Evolutionary conservation across 2,113 vertebrate genomes (phyloP).

Genomic region (Dasyornis broadbenti): DNA sequence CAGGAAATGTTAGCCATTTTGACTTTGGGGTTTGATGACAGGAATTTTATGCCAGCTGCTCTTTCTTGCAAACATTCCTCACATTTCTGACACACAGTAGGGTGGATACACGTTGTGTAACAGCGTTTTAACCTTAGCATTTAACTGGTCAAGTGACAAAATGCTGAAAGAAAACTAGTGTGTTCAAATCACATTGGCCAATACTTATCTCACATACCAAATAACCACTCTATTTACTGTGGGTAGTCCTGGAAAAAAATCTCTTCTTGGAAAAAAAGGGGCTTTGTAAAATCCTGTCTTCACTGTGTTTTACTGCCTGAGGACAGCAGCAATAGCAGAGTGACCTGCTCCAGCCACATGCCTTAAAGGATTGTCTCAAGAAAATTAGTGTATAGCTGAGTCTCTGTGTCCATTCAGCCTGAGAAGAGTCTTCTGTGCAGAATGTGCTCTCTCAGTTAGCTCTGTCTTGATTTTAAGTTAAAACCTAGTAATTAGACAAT

Average conservation of each 20-base stretch:
- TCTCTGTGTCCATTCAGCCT: not conserved
- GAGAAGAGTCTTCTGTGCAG: not conserved
- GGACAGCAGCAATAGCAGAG: constrained; percentile 25
- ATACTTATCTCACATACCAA: constrained; percentile 57
- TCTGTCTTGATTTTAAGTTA: not conserved
- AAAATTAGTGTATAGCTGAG: constrained; percentile 28
- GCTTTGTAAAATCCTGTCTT: constrained; percentile 49
- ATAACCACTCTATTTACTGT: constrained; percentile 53
- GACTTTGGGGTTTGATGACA: constrained; percentile 2
- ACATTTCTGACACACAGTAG: constrained; percentile 54
- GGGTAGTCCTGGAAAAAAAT: not conserved
- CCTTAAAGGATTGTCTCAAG: constrained; percentile 42
- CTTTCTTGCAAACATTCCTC: constrained; percentile 45
- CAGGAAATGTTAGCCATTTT: constrained; percentile 43
- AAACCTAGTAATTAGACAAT: not conserved
- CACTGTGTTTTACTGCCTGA: constrained; percentile 39
- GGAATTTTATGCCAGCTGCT: constrained; percentile 11
- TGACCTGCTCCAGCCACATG: constrained; percentile 40
- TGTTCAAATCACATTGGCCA: constrained; percentile 46
- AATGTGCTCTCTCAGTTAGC: not conserved
- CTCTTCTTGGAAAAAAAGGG: not conserved
- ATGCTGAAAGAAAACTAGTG: constrained; percentile 44
- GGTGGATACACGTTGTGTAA: constrained; percentile 46
- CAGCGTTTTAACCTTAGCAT: constrained; percentile 28
- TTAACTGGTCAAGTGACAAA: constrained; percentile 66